These are phyloP conservation scores for Lipotes vexillifer DNA, from an alignment of 2,113 vertebrate genomes.

Conservation along the genomic window DNA sequence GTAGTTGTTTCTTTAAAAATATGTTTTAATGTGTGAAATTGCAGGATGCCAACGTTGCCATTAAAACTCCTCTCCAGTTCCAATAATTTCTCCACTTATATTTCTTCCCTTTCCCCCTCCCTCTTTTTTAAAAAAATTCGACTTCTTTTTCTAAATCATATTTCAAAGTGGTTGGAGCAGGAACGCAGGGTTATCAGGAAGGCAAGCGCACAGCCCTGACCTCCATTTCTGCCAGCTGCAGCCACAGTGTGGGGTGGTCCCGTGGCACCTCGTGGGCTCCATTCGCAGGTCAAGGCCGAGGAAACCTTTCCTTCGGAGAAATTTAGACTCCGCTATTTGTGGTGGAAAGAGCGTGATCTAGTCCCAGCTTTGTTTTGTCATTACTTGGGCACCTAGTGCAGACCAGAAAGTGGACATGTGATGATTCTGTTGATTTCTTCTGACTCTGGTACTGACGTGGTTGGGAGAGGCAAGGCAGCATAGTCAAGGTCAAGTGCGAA, in stretches of 20 bases:
- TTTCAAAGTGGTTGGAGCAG: conserved; percentile 75
- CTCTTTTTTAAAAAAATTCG: not conserved
- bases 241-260: rapidly evolving
- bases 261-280: rapidly evolving
- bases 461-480: rapidly evolving
- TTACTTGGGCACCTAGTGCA: rapidly evolving
- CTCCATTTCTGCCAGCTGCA: rapidly evolving
- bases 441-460: not conserved
- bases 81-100: conserved; percentile 82
- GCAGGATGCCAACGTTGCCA: conserved; percentile 82
- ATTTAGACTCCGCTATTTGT: rapidly evolving
- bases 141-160: conserved; percentile 74
- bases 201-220: conserved; percentile 12
- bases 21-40: conserved; percentile 88
- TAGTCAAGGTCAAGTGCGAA: not conserved
- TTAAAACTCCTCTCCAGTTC: conserved; percentile 82
- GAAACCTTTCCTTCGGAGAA: not conserved
- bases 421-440: rapidly evolving
- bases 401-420: rapidly evolving
- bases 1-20: conserved; percentile 73
- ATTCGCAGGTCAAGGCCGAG: not conserved
- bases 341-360: rapidly evolving
- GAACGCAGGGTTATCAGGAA: conserved; percentile 65
- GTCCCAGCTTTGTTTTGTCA: not conserved
- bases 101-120: conserved; percentile 47